These are phyloP conservation scores for Sminthurinus signatus DNA, from an alignment of 1,140 invertebrate genomes.

Conservation along the genomic window DNA sequence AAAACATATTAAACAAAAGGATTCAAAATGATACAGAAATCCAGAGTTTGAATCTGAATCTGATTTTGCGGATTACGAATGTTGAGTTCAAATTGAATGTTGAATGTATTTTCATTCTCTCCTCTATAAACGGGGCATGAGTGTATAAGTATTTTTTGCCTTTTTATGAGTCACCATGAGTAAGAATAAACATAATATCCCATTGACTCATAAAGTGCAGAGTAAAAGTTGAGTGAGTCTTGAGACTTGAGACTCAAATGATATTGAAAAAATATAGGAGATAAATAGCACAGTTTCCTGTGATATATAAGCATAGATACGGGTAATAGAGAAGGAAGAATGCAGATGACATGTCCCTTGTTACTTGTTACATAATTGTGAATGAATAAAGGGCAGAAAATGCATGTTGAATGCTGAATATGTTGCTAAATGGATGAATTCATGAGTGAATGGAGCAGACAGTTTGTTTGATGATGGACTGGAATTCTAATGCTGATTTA, in stretches of 20 bases:
- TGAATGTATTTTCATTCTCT: too few relatives aligned
- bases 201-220: slow-evolving; percentile 22
- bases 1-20: too few relatives aligned
- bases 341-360: background rate
- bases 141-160: too few relatives aligned
- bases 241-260: too few relatives aligned
- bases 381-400: slow-evolving; percentile 10
- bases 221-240: slow-evolving; percentile 13
- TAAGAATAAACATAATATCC: background rate
- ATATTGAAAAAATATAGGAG: background rate
- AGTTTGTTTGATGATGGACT: slow-evolving; percentile 25
- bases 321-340: background rate
- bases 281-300: too few relatives aligned
- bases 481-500: slow-evolving; percentile 20
- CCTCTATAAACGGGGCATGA: too few relatives aligned
- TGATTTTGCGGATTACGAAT: too few relatives aligned
- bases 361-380: background rate
- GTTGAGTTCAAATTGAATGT: too few relatives aligned
- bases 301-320: slow-evolving; percentile 9
- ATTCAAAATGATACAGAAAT: too few relatives aligned
- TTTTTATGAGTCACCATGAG: too few relatives aligned
- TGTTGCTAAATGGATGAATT: slow-evolving; percentile 24
- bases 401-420: slow-evolving; percentile 9
- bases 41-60: too few relatives aligned
- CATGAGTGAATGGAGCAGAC: slow-evolving; percentile 14